Conservation (phyloP, 2,113 vertebrate species). For the Antechinus flavipes region DNA sequence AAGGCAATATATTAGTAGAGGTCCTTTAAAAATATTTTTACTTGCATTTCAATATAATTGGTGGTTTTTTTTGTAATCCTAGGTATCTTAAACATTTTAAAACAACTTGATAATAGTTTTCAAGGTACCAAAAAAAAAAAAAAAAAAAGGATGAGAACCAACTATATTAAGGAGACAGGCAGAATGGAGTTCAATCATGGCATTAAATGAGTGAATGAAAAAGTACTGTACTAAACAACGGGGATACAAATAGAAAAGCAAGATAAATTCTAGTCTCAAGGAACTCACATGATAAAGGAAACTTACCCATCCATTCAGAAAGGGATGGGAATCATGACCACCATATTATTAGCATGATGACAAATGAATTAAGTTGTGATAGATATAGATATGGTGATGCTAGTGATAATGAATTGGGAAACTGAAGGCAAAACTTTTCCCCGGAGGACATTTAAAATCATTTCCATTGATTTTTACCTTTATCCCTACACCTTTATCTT, state of each 20-base stretch:
- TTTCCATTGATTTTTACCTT: background rate
- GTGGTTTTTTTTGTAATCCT: background rate
- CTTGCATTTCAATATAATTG: background rate
- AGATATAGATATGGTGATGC: background rate
- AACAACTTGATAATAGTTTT: background rate
- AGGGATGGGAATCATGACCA: background rate
- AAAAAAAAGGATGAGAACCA: background rate
- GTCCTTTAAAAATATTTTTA: background rate
- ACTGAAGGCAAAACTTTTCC: background rate
- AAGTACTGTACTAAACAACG: background rate
- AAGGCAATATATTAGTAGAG: background rate
- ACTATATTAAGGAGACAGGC: background rate
- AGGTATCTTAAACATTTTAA: background rate
- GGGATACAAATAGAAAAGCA: background rate
- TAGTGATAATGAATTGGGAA: background rate
- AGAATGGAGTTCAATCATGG: background rate
- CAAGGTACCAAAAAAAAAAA: background rate
- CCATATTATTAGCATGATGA: background rate
- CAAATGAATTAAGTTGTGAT: background rate
- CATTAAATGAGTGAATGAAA: background rate
- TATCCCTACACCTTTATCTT: background rate
- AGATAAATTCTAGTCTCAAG: background rate
- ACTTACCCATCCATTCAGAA: background rate
- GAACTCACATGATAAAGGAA: background rate
- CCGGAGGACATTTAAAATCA: background rate